These are phyloP conservation scores for Poecilia picta DNA, from an alignment of 2,797 vertebrate genomes.

Conservation along the genomic window DNA sequence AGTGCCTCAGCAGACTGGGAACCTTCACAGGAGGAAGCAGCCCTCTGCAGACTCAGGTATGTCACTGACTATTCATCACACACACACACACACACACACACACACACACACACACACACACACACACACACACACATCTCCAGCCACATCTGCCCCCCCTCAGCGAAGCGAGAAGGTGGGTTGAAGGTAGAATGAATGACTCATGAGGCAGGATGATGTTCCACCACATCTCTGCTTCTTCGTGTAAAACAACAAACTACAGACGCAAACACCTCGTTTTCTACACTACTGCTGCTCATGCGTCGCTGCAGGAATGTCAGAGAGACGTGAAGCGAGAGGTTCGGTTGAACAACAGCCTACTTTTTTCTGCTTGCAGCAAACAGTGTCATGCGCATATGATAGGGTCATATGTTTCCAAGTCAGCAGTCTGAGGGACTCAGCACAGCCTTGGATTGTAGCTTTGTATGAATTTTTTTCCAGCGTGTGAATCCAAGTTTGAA, in stretches of 20 bases:
- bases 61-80: constrained; percentile 57
- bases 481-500: constrained; percentile 7
- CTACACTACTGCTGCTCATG: background rate
- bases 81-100: background rate
- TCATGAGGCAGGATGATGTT: constrained; percentile 15
- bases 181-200: constrained; percentile 17
- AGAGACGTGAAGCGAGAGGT: constrained; percentile 35
- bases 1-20: constrained; percentile 65
- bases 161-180: background rate
- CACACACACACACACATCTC: constrained; percentile 19
- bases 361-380: constrained; percentile 66
- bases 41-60: constrained; percentile 75
- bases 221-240: constrained; percentile 9
- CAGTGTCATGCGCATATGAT: constrained; percentile 76
- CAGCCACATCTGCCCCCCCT: constrained; percentile 39
- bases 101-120: no score
- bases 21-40: constrained; percentile 70
- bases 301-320: constrained; percentile 24
- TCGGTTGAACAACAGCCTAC: constrained; percentile 69
- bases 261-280: background rate
- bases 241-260: constrained; percentile 3
- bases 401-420: constrained; percentile 73
- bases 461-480: constrained; percentile 22
- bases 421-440: constrained; percentile 46
- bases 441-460: constrained; percentile 41